phyloP scores from a whole-genome alignment of 37 sponge, comb jelly and placozoan genomes.

The Spongia lamella region DNA sequence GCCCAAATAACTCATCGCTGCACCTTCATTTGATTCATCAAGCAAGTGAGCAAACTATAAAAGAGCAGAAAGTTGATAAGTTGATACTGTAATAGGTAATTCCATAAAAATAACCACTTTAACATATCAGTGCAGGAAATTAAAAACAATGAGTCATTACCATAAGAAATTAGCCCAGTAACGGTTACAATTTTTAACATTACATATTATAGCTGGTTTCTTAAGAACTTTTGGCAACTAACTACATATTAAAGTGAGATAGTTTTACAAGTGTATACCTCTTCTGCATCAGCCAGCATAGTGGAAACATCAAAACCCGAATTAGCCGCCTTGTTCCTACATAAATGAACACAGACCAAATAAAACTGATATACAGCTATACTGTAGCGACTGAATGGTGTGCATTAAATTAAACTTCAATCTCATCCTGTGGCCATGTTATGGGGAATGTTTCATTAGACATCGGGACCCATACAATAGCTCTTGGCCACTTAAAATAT shows the following conservation, averaged over 20 bases:
- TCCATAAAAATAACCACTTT: too few species aligned
- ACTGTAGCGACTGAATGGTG: neutral
- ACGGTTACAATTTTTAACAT: too few species aligned
- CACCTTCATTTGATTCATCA: conserved; percentile 22
- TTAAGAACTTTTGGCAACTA: too few species aligned
- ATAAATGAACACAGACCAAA: neutral
- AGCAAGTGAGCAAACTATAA: conserved; percentile 61
- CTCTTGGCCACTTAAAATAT: too few species aligned
- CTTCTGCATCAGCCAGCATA: conserved; percentile 81
- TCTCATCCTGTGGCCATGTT: too few species aligned
- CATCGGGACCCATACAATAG: neutral
- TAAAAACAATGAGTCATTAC: too few species aligned
- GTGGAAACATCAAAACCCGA: conserved; percentile 21
- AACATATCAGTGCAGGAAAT: too few species aligned
- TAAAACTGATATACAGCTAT: neutral
- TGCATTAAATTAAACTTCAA: too few species aligned
- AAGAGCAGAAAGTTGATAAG: neutral
- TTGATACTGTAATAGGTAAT: neutral
- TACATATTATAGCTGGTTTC: too few species aligned
- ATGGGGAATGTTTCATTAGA: too few species aligned
- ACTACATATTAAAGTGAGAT: too few species aligned
- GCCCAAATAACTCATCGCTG: neutral
- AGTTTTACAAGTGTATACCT: conserved; percentile 21
- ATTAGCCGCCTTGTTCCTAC: neutral
- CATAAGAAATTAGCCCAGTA: too few species aligned